phyloP scores from a whole-genome alignment of 53 echinoderm and acorn worm species.

The Paracentrotus lividus region DNA sequence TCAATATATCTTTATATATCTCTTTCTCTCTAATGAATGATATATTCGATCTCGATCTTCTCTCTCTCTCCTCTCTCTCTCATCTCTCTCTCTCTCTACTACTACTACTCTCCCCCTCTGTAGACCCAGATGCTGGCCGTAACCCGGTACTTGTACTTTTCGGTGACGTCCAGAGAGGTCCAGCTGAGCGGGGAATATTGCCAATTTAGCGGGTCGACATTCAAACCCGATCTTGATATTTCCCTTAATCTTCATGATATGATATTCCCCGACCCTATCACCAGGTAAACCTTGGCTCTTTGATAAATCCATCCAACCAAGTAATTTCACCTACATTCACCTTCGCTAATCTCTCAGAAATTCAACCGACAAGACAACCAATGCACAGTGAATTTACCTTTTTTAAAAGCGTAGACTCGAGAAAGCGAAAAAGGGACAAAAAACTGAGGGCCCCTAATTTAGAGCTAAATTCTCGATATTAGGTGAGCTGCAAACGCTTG shows the following conservation, averaged over 20 bases:
- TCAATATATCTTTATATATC: neutral
- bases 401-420: neutral
- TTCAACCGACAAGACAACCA: neutral
- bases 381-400: neutral
- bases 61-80: neutral
- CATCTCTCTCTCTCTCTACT: neutral
- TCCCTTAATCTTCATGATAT: constrained; percentile 22
- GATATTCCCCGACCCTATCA: constrained; percentile 31
- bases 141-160: constrained; percentile 39
- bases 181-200: constrained; percentile 65
- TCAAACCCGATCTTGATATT: constrained; percentile 60
- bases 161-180: constrained; percentile 30
- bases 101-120: neutral
- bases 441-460: neutral
- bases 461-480: constrained; percentile 9
- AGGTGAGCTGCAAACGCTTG: neutral
- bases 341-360: neutral
- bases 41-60: too few species aligned
- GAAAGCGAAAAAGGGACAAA: neutral
- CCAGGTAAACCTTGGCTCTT: neutral
- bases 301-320: too few species aligned
- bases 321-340: neutral
- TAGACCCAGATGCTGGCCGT: neutral
- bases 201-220: constrained; percentile 70
- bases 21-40: neutral